Evolutionary conservation across 1,140 invertebrate genomes (phyloP), one percentile per base, ranked within the genome.

Genomic region (Euwallacea fornicatus): DNA sequence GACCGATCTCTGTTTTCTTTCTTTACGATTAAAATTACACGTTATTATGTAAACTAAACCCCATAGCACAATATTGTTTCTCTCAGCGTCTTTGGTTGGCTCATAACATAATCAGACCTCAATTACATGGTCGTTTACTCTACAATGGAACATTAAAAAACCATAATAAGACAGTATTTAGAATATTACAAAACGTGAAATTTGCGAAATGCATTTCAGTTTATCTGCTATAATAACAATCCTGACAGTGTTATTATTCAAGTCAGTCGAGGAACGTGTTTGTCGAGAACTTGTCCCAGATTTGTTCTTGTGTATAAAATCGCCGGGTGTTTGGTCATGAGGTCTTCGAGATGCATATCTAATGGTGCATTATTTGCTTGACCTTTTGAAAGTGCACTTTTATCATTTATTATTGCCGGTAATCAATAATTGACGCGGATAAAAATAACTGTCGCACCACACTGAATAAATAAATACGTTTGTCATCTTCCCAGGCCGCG

Each of bases 271-370:
- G 58, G 47, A 68, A 60, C 56, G 56, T 68, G 66, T 66, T 59
- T 8, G 54, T 33, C 64, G 42, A 58, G 58, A 46, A 58, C 21
- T 6, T 66, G 65, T 56, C 54, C 42, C 56, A 68, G 56, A 68
- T 68, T 68, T 68, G 42, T 60, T 68, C 21, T 68, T 68, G 66
- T 53, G 55, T 68, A 33, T 33, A 68, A 68, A 68, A 60, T 68
- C 60, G 66, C 44, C 60, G 16, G 66, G 42, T 60, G 56, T 68
- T 60, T 68, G 47, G 53, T 7, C 61, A 63, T 63, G 47, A 63
- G 44, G 42, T 42, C 63, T 42, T 41, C 47, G 42, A 65, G 63
- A 65, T 65, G 10, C 63, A 54, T 65, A 65, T 65, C 63, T 63
- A 15, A 11, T 16, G 21, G 59, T 61, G 54, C 21, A 33, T 33